Evolutionary conservation across 23 tunicate species (phyloP), one percentile per base, ranked within the genome.

Genomic region (Phallusia fumigata): DNA sequence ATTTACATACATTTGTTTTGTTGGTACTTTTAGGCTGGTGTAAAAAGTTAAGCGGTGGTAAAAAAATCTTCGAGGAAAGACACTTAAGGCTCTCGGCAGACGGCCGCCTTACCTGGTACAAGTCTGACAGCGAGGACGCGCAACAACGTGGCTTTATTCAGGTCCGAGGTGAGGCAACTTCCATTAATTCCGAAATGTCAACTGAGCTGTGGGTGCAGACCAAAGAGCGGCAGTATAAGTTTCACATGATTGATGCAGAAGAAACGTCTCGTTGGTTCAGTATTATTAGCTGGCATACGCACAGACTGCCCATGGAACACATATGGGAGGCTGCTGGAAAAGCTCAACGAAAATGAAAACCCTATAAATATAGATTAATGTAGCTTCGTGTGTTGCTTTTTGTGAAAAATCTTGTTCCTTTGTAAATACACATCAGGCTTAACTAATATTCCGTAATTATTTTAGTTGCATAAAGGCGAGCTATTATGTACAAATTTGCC

Each of bases 101-200:
- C 22, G 90, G 90, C 22, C 32, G 80, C 33, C 45, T 86, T 45
- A 33, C 79, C 5, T 86, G 90, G 90, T 86, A 65, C 65, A 82
- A 80, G 26, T 45, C 34, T 21, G 90, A 86, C 26, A 79, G 53
- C 6, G 84, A 74, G n/a, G 84, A 80, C 84, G 64, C 80, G 5
- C 50, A 74, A 26, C 13, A n/a, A n/a, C 76, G 76, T 24, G 84
- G 90, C 13, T 50, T 84, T 3, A 74, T 86, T 31, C 84, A 80
- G 32, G 76, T 86, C 5, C 74, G 80, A 22, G 90, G 90, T 8
- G 80, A 80, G 32, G 32, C 36, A 0, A 35, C 73, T 3, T 79
- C 33, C 75, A 33, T 79, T 30, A 75, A 79, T 28, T 45, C 50
- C 0, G 58, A 74, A n/a, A 32, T 69, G 83, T 30, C 18, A 15